These are phyloP conservation scores for Butastur rufipennis DNA, from an alignment of 2,113 vertebrate species.

Conservation along the genomic window DNA sequence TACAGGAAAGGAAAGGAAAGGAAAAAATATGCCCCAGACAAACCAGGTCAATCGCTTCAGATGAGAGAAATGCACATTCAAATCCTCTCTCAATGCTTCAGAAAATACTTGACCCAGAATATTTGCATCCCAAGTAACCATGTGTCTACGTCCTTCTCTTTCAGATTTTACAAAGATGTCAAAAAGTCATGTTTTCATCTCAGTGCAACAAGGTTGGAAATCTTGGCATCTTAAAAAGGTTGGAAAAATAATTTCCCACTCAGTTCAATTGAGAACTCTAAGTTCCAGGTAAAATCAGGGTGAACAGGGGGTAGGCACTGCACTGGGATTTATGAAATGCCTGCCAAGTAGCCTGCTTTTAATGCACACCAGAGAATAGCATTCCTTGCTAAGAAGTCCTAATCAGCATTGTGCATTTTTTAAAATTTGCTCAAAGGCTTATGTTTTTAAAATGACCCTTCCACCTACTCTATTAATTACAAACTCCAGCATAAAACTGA, in stretches of 20 bases:
- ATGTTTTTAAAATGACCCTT: slow-evolving; percentile 41
- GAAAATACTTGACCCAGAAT: neutral
- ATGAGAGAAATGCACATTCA: neutral
- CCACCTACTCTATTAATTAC: slow-evolving; percentile 58
- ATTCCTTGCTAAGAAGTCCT: slow-evolving; percentile 22
- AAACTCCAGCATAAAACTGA: neutral
- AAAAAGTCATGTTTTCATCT: neutral
- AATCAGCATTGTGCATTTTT: neutral
- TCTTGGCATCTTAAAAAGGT: neutral
- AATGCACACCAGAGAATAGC: neutral
- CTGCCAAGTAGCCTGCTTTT: slow-evolving; percentile 32
- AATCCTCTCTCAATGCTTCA: neutral
- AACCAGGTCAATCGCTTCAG: neutral
- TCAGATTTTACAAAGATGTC: neutral
- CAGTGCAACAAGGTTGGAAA: neutral
- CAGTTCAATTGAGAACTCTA: neutral
- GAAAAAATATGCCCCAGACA: neutral
- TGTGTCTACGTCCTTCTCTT: neutral
- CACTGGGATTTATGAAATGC: neutral
- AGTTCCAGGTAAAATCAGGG: slow-evolving; percentile 3
- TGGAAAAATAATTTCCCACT: neutral
- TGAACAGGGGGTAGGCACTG: neutral
- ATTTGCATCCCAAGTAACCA: neutral
- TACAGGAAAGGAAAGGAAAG: neutral
- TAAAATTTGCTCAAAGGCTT: slow-evolving; percentile 24